A percentile compares a stretch with the other conserved stretches of the same genome.
Conservation (phyloP, 1,140 invertebrate genomes). For the Leptoteleia sp. region DNA sequence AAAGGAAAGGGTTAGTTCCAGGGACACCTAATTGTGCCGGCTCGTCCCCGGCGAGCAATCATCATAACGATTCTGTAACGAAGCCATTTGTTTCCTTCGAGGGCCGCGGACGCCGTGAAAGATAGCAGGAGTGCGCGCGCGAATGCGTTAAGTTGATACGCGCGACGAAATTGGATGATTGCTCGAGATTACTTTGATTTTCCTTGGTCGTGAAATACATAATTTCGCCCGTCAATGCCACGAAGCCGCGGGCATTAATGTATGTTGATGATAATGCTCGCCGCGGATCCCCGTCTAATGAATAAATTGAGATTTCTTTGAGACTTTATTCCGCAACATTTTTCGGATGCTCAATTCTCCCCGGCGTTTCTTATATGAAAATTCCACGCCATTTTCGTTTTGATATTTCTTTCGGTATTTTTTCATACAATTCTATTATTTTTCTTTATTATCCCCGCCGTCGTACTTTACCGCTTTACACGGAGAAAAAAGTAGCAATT, state of each 20-base stretch:
- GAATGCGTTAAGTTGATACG: constrained; percentile 56
- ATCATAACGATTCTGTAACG: constrained; percentile 72
- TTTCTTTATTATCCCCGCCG: too few relatives aligned
- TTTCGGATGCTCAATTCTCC: too few relatives aligned
- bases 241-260: constrained; percentile 15
- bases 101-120: constrained; percentile 31
- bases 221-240: constrained; percentile 28
- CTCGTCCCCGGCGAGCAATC: constrained; percentile 62
- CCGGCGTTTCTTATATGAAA: too few relatives aligned
- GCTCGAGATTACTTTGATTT: constrained; percentile 71
- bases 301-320: too few relatives aligned
- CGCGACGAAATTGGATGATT: constrained; percentile 69
- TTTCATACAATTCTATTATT: too few relatives aligned
- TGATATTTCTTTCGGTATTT: too few relatives aligned
- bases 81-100: constrained; percentile 74
- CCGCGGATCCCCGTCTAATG: not conserved
- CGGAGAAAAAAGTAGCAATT: too few relatives aligned
- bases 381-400: too few relatives aligned
- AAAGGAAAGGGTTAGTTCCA: constrained; percentile 60
- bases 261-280: constrained; percentile 9
- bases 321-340: too few relatives aligned
- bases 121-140: constrained; percentile 38
- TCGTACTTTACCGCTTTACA: too few relatives aligned
- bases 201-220: constrained; percentile 51
- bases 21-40: constrained; percentile 62